Evolutionary conservation across 64 coral and sea anemone genomes (phyloP), one percentile per base, ranked within the genome.

Genomic region (Actinia tenebrosa): DNA sequence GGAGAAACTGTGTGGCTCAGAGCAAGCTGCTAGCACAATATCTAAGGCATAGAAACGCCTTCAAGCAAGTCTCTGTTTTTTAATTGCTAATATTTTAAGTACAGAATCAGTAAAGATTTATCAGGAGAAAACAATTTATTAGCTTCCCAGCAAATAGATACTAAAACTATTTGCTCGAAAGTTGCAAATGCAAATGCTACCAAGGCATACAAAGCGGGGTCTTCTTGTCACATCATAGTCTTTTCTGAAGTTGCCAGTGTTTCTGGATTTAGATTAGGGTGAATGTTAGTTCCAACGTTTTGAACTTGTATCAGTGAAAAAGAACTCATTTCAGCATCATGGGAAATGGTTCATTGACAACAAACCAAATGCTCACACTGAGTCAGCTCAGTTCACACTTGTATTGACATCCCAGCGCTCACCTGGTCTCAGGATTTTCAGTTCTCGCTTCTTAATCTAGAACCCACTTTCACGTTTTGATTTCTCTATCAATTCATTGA

Each of bases 181-280:
- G 69, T 75, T 42, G 10, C 69, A 75, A 75, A 75, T 75, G 69
- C 69, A 75, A 75, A 75, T 75, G 69, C 69, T 26, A 9, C 69
- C 11, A 75, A 75, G 25, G 42, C 69, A 75, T 26, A 75, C 26
- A 75, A 43, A 75, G 66, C 23, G 8, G 19, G 22, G 4, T 71
- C 66, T 71, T 43, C 13, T 75, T 75, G 27, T 43, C 69, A 30
- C 23, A 75, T 2, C 20, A 75, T 15, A 15, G 2, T 25, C 25
- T 42, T 75, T 26, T 75, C 25, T 2, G 5, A 26, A 42, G 69
- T 42, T 75, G 14, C 8, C 25, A 26, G 69, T 75, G n/a, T 69
- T 25, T 69, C 64, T 22, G n/a, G 64, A 75, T 30, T 14, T 25
- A 72, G 69, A 37, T 26, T 72, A 37, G 26, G 7, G 69, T 30